Evolutionary conservation across 2,113 vertebrate genomes (phyloP), one percentile per base, ranked within the genome.

Genomic region (Podarcis cretensis): DNA sequence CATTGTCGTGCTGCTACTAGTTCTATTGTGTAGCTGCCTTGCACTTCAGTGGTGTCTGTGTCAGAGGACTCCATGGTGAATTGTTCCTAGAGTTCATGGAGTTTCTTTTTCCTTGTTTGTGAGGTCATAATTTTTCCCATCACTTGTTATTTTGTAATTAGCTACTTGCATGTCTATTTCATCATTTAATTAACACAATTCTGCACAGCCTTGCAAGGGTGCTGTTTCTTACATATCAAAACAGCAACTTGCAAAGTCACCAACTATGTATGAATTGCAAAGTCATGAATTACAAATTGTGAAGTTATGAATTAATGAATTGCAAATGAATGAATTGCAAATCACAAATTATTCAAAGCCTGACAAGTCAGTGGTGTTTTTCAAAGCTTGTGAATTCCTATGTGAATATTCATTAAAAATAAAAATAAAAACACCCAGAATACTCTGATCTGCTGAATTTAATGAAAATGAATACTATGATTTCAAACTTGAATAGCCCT

Each of bases 301-400:
- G 63, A 68, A 86, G 21, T 37, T 63, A 78, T 43, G 74, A 54
- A 78, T 63, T 86, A 77, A 86, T 86, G 85, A 86, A 86, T 86
- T 79, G 68, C 75, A 86, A 68, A 86, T 86, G 85, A 86, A 86
- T 86, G 85, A 86, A 86, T 79, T 86, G 59, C 85, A 86, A 68
- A 86, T 77, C 59, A 68, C 40, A 78, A 68, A 78, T 78, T 86
- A 78, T 66, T 23, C 37, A 21, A n/a, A 86, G 63, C 75, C 59
- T 32, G 37, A 48, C 59, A 86, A 86, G 85, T 65, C 59, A 77
- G 57, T 75, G 35, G 35, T 77, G 57, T 78, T 86, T 86, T 74
- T 86, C 85, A 86, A 78, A 78, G 75, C 18, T 35, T 78, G 23
- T 48, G 63, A 86, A 86, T 86, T 43, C 73, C 77, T 66, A 78